Conservation (phyloP, 1,140 invertebrate species). For the Himalopsyche phryganea region DNA sequence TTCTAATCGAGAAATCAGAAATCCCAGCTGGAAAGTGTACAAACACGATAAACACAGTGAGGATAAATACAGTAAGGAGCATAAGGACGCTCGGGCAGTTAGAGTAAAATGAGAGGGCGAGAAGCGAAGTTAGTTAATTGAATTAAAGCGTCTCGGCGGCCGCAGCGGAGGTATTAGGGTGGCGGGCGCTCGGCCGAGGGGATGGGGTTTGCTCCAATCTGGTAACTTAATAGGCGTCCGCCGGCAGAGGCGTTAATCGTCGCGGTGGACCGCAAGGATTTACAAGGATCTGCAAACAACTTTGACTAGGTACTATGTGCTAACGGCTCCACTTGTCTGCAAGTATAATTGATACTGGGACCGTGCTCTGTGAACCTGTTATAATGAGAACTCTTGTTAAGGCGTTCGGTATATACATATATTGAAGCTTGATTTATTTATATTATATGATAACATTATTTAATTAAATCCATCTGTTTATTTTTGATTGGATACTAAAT, state of each 20-base stretch:
- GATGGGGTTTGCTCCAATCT: slow-evolving; percentile 28
- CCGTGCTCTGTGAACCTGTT: slow-evolving; percentile 11
- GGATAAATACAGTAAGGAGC: too few relatives aligned
- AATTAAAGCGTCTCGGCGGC: slow-evolving; percentile 28
- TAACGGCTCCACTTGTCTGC: slow-evolving; percentile 25
- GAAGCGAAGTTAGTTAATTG: slow-evolving; percentile 31
- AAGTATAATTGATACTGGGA: slow-evolving; percentile 27
- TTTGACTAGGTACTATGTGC: slow-evolving; percentile 28
- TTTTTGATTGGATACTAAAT: too few relatives aligned
- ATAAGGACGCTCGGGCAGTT: slow-evolving; percentile 8
- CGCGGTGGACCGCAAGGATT: slow-evolving; percentile 35
- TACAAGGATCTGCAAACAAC: slow-evolving; percentile 35
- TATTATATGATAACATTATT: too few relatives aligned
- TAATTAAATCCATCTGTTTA: too few relatives aligned
- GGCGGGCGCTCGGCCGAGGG: background rate
- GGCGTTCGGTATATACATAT: too few relatives aligned
- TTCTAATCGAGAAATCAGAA: too few relatives aligned
- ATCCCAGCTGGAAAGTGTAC: too few relatives aligned
- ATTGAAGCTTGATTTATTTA: too few relatives aligned
- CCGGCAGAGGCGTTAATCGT: slow-evolving; percentile 26
- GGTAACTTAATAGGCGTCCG: slow-evolving; percentile 28
- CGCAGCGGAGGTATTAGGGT: slow-evolving; percentile 7
- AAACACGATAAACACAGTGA: too few relatives aligned
- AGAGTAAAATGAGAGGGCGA: slow-evolving; percentile 23
- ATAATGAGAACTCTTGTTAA: too few relatives aligned